Base-by-base conservation (phyloP, 2,797 vertebrate species). In the Acridotheres tristis region DNA sequence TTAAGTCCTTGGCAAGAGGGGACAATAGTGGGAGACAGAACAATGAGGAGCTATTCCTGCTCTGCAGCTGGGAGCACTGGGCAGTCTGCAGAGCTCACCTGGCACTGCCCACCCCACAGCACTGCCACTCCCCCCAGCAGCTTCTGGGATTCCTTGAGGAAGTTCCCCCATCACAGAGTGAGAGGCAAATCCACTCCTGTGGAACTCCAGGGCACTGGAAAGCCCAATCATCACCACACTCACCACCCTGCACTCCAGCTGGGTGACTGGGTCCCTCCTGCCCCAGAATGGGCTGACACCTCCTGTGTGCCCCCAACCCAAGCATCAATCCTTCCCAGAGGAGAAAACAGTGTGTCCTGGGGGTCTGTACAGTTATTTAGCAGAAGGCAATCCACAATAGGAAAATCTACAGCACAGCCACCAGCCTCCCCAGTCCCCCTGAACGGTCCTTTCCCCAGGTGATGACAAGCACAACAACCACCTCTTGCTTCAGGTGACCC, bases 221-320 rank as follows among this genome's bases (percentile, higher is more conserved):
- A 68, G 23, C 11, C 30, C 12, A 57, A 51, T 12, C 55, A 68
- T 27, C 40, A 43, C 22, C 61, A 11, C 1, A 1, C 47, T 29
- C 16, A 1, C 15, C 16, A 1, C 15, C 21, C n/a, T 2, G 3
- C 5, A 32, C 32, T 14, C 13, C 4, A 1, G 38, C 29, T 40
- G 63, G 4, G 7, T 54, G n/a, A n/a, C 40, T 2, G 0, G 45
- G 25, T 57, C 55, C 34, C 32, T 76, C 66, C 53, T 27, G 38
- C 61, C 47, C 55, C 83, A 63, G 23, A 18, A 23, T 0, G 4
- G 42, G 36, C 62, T 10, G 21, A 71, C 27, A 19, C 11, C 4
- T 6, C 6, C 1, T 7, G 10, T 4, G 25, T 14, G 19, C 22
- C 50, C 27, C 27, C 40, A 72, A 1, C 26, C 10, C 42, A 51